Base-by-base conservation (phyloP, 2,797 vertebrate species). In the Danio choprae region DNA sequence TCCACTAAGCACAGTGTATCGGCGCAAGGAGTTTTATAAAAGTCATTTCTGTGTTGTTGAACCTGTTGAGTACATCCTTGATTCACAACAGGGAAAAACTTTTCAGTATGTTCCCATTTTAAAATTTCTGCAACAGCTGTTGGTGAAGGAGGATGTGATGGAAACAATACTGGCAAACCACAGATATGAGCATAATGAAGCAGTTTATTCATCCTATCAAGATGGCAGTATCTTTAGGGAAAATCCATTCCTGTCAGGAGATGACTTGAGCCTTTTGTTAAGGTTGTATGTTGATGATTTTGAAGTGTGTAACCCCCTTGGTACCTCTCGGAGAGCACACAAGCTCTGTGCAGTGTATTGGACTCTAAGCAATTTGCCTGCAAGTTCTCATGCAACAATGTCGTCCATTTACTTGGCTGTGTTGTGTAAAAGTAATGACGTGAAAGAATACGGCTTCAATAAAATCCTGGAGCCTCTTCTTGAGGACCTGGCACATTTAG, bases 11-110 rank as follows among this genome's bases (percentile, higher is more conserved):
- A 44, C 78, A 38, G 58, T 12, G 46, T 60, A 51, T 80, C 53
- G 41, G 51, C 60, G 69, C 46, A 73, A 80, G 56, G 13, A 63
- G 36, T 63, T 18, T 72, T 51, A 29, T 72, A 80, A 79, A 44
- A 40, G 53, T 20, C 53, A 71, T 50, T 58, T 48, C n/a, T 11
- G 68, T 71, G 69, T 72, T 72, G 43, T 71, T 7, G 41, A 58
- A 59, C 56, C 53, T 72, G 69, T 59, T 46, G 18, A 58, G 7
- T 59, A 59, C 29, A 48, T 69, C 8, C 48, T 77, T 38, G 40
- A 65, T 53, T 38, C 36, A 65, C 48, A 77, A 53, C 22, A 67
- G 48, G 18, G 36, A 38, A 68, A 41, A 55, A 43, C 18, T 2
- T 74, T 36, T 53, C 71, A 44, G 41, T 74, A 60, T 74, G 56